phyloP scores from a whole-genome alignment of 1,140 invertebrate species.

The Platyura marginata region DNA sequence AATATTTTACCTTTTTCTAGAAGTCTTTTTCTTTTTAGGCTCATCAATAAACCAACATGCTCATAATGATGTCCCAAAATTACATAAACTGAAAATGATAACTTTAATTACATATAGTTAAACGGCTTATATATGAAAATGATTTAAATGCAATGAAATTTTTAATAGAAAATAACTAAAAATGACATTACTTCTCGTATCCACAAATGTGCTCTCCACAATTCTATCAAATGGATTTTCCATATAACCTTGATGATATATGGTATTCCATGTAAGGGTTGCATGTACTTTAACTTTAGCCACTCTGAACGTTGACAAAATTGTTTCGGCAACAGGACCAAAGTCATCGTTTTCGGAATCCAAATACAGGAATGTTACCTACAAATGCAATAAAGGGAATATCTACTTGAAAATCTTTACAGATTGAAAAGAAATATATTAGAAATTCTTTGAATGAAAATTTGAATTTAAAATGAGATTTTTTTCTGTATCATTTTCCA shows the following conservation, averaged over 20 bases:
- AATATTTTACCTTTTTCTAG: slow-evolving; percentile 66
- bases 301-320: slow-evolving; percentile 40
- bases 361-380: slow-evolving; percentile 57
- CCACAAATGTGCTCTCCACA: slow-evolving; percentile 52
- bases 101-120: no score
- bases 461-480: no score
- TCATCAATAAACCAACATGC: slow-evolving; percentile 64
- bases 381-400: no score
- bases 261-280: slow-evolving; percentile 48
- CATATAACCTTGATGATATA: slow-evolving; percentile 54
- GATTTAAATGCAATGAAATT: no score
- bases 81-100: slow-evolving; percentile 70
- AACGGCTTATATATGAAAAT: no score
- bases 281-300: slow-evolving; percentile 49
- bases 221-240: slow-evolving; percentile 65
- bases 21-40: slow-evolving; percentile 62
- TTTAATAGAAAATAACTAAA: no score
- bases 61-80: slow-evolving; percentile 77
- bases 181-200: slow-evolving; percentile 71
- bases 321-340: slow-evolving; percentile 49
- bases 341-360: slow-evolving; percentile 49
- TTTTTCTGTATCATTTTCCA: no score
- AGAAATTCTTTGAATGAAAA: background rate
- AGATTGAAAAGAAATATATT: slow-evolving; percentile 4
- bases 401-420: no score